Percentiles rank a stretch among this genome's conserved stretches.
Evolutionary conservation across 2,797 vertebrate species (phyloP).

Genomic region (Sebastes cheni): DNA sequence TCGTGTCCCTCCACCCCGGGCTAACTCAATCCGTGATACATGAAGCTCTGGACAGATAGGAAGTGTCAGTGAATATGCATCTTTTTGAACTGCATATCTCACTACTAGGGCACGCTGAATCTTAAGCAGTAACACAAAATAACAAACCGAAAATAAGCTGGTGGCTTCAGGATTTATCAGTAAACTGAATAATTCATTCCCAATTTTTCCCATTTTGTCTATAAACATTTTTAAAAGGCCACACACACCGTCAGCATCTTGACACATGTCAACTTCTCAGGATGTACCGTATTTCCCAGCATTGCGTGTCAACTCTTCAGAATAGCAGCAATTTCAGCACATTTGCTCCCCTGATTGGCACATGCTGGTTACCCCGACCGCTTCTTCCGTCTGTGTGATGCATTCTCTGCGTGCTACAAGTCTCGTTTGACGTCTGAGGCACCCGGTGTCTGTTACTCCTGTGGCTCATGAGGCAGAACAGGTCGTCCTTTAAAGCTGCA

Average conservation of each 20-base stretch:
- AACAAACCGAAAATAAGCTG: conserved; percentile 16
- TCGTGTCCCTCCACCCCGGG: not conserved
- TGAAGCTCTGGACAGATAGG: conserved; percentile 23
- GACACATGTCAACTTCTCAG: not conserved
- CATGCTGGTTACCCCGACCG: not conserved
- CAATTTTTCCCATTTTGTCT: not conserved
- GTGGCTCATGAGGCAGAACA: not conserved
- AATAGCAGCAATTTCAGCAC: not conserved
- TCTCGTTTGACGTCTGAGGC: not conserved
- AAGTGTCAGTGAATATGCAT: conserved; percentile 37
- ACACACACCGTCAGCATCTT: not conserved
- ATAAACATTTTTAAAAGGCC: not conserved
- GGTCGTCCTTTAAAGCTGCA: not conserved
- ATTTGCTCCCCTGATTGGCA: not conserved
- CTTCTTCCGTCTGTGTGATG: not conserved
- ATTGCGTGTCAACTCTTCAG: not conserved
- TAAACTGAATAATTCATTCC: not conserved
- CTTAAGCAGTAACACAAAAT: conserved; percentile 54
- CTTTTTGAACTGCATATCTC: conserved; percentile 41
- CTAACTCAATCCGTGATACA: conserved; percentile 8
- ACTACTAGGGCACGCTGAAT: conserved; percentile 46
- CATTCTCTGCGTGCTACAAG: not conserved
- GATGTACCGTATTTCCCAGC: not conserved
- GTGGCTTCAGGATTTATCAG: conserved; percentile 15
- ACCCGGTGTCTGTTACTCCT: not conserved